Conservation (phyloP, 2,888 invertebrate species). For the Octonoba sinensis region DNA sequence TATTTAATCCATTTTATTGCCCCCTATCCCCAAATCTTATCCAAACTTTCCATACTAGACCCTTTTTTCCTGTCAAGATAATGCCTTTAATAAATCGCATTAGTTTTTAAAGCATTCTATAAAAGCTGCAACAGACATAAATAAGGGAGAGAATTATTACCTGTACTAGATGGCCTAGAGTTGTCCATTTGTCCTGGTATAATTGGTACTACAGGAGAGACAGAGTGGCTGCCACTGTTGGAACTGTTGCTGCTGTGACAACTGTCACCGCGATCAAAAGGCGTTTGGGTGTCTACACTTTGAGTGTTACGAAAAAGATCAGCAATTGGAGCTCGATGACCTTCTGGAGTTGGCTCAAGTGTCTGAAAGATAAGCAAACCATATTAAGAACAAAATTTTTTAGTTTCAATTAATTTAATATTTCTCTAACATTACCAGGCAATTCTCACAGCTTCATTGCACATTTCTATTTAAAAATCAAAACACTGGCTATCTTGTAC, state of each 20-base stretch:
- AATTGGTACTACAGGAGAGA: constrained; percentile 76
- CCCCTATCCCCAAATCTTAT: no score
- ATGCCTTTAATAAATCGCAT: no score
- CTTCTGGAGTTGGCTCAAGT: constrained; percentile 83
- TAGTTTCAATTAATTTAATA: background rate
- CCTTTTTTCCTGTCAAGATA: no score
- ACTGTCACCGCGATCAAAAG: constrained; percentile 73
- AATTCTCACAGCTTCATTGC: no score
- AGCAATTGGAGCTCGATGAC: constrained; percentile 86
- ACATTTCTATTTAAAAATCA: no score
- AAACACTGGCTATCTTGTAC: no score
- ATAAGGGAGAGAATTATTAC: constrained; percentile 8
- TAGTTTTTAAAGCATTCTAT: no score
- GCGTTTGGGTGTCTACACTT: constrained; percentile 87
- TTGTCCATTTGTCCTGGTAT: constrained; percentile 76
- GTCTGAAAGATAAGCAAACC: constrained; percentile 66
- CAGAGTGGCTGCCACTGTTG: constrained; percentile 73
- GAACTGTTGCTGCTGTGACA: constrained; percentile 67
- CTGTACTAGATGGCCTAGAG: constrained; percentile 75
- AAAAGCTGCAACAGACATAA: no score
- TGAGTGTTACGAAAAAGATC: constrained; percentile 77
- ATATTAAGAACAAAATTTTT: background rate
- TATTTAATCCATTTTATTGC: no score
- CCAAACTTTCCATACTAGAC: no score
- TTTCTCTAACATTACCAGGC: background rate